Percentiles rank a stretch among this genome's conserved stretches.
These are phyloP conservation scores for Rhinatrema bivittatum DNA, from an alignment of 2,797 vertebrate genomes.

Conservation along the genomic window DNA sequence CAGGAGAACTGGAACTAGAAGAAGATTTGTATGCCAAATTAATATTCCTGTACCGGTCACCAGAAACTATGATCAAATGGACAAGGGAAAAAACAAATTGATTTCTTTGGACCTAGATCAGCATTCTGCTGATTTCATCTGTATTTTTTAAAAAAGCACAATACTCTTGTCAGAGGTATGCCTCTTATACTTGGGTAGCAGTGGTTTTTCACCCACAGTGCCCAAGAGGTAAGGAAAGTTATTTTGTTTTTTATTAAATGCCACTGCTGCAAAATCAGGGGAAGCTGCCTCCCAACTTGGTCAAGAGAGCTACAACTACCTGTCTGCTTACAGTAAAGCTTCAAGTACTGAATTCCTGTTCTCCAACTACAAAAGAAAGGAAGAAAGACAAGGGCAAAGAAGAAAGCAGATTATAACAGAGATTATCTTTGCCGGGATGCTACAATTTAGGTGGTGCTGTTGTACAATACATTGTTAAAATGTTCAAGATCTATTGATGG, in stretches of 20 bases:
- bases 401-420: too few relatives aligned
- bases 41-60: constrained; percentile 97
- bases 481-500: constrained; percentile 23
- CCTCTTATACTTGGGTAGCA: constrained; percentile 47
- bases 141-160: constrained; percentile 55
- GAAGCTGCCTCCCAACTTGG: constrained; percentile 40
- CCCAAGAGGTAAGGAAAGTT: constrained; percentile 33
- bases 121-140: constrained; percentile 31
- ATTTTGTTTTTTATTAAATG: constrained; percentile 28
- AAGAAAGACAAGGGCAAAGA: too few relatives aligned
- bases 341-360: neutral
- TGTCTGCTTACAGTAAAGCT: constrained; percentile 20
- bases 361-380: constrained; percentile 13
- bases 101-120: constrained; percentile 36
- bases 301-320: constrained; percentile 33
- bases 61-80: constrained; percentile 99
- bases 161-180: constrained; percentile 58
- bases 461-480: constrained; percentile 32
- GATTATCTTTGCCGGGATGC: too few relatives aligned
- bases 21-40: constrained; percentile 95
- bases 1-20: constrained; percentile 94
- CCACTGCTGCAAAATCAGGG: constrained; percentile 30
- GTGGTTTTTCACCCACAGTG: constrained; percentile 38
- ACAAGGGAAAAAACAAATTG: constrained; percentile 94
- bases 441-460: constrained; percentile 43